Evolutionary conservation across 2,888 invertebrate genomes (phyloP).

Genomic region (Ametastegia equiseti): DNA sequence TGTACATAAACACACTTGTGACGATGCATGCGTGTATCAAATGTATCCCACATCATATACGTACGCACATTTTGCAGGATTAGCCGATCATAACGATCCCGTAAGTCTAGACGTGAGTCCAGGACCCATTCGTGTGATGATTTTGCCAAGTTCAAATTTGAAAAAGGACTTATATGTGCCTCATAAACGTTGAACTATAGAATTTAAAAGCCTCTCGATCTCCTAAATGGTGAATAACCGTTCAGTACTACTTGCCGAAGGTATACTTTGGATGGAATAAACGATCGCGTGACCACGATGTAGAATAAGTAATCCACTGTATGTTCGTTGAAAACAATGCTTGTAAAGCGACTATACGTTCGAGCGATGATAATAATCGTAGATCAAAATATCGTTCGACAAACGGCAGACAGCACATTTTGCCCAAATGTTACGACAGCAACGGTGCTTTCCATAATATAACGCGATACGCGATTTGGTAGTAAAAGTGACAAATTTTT

Average conservation of each 20-base stretch:
- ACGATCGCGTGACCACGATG: not conserved
- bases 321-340: not conserved
- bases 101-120: not conserved
- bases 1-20: not conserved
- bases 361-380: not conserved
- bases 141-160: not conserved
- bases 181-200: not conserved
- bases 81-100: not conserved
- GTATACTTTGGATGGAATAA: not conserved
- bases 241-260: not conserved
- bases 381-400: not conserved
- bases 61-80: not conserved
- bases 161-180: not conserved
- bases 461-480: not conserved
- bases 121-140: not conserved
- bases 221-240: not conserved
- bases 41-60: too few relatives aligned
- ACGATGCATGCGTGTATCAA: not conserved
- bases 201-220: not conserved
- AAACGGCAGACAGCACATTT: not conserved
- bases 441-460: too few relatives aligned
- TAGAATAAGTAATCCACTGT: not conserved
- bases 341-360: slow-evolving; percentile 8
- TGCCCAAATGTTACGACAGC: not conserved
- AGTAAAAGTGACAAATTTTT: slow-evolving; percentile 16